phyloP scores from a whole-genome alignment of 2,113 vertebrate species.

The Aythya baeri region DNA sequence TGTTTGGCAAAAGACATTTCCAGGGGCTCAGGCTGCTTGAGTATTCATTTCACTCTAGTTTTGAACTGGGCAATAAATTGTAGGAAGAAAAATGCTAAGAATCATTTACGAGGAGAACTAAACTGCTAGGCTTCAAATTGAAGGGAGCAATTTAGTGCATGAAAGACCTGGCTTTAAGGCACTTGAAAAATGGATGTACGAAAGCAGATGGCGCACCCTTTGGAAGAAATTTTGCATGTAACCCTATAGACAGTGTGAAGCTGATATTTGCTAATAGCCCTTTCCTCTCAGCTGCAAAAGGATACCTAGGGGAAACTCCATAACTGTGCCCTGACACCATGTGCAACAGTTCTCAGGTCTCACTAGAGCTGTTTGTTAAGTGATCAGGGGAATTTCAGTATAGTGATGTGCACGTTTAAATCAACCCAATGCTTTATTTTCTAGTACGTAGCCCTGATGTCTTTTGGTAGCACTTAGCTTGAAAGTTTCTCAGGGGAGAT shows the following conservation, averaged over 20 bases:
- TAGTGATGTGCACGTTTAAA: not conserved
- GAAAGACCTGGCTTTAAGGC: slow-evolving; percentile 4
- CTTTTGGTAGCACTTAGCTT: not conserved
- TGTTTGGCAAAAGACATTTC: not conserved
- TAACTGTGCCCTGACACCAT: not conserved
- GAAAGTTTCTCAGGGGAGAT: fast-evolving
- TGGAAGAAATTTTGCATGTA: slow-evolving; percentile 9
- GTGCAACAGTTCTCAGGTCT: not conserved
- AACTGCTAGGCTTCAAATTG: not conserved
- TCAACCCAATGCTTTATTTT: not conserved
- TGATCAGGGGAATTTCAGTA: not conserved
- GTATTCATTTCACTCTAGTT: not conserved
- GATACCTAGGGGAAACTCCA: not conserved
- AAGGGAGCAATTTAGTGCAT: not conserved
- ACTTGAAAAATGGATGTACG: not conserved
- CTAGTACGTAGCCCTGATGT: not conserved
- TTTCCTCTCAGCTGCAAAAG: not conserved
- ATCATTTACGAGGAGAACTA: not conserved
- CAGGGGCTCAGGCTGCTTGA: not conserved
- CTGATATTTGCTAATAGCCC: not conserved
- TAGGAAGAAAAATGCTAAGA: not conserved
- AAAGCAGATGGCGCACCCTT: slow-evolving; percentile 15
- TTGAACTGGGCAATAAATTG: not conserved
- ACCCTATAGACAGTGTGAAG: not conserved
- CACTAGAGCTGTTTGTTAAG: not conserved